These are phyloP conservation scores for Amyelois transitella DNA, from an alignment of 1,140 invertebrate species.

Conservation along the genomic window DNA sequence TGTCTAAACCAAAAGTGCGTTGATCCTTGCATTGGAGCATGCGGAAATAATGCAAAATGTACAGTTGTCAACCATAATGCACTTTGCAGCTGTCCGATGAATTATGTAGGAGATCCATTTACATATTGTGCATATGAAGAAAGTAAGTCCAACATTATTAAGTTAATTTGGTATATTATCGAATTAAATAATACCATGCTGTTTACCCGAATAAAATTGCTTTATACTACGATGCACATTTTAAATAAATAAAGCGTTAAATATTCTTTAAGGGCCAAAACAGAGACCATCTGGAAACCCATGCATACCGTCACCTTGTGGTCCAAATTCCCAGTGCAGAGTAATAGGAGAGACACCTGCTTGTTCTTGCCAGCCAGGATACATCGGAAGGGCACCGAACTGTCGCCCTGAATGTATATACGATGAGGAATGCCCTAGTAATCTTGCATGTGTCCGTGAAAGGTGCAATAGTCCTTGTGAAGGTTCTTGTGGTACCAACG, in stretches of 20 bases:
- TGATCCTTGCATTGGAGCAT: slow-evolving; percentile 85
- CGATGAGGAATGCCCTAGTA: slow-evolving; percentile 83
- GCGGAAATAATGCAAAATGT: slow-evolving; percentile 83
- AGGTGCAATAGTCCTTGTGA: slow-evolving; percentile 86
- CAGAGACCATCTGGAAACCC: slow-evolving; percentile 74
- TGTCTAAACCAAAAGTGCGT: slow-evolving; percentile 84
- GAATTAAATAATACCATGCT: neutral
- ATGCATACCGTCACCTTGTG: slow-evolving; percentile 86
- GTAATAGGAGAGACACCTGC: slow-evolving; percentile 80
- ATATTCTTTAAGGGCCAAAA: slow-evolving; percentile 53
- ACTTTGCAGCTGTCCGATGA: slow-evolving; percentile 82
- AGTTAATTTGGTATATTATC: neutral
- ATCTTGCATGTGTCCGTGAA: slow-evolving; percentile 83
- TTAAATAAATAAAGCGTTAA: neutral
- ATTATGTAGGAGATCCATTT: slow-evolving; percentile 84
- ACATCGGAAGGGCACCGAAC: slow-evolving; percentile 83
- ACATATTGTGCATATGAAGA: slow-evolving; percentile 76
- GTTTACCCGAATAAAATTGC: slow-evolving; percentile 5
- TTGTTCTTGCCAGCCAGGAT: slow-evolving; percentile 83
- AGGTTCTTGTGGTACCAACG: slow-evolving; percentile 83
- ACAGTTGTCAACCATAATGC: slow-evolving; percentile 85
- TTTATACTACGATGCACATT: slow-evolving; percentile 5
- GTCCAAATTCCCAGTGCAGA: slow-evolving; percentile 85
- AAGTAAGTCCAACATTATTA: slow-evolving; percentile 72
- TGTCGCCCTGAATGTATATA: slow-evolving; percentile 86